Evolutionary conservation across 2,113 vertebrate species (phyloP).

Genomic region (Brienomyrus brachyistius): DNA sequence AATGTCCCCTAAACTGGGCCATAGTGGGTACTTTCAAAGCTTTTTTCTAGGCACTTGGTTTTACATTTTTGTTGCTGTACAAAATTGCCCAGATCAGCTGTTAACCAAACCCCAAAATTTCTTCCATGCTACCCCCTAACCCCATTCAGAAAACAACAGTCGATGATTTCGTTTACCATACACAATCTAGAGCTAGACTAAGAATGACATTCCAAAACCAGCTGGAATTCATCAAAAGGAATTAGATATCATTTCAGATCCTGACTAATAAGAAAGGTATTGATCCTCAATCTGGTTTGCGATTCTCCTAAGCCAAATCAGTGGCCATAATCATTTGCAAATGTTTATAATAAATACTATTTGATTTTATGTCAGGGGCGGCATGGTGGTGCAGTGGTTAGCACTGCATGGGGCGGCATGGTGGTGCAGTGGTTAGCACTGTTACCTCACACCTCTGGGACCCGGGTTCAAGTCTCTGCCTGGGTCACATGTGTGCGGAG

Average conservation of each 20-base stretch:
- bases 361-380: not conserved
- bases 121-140: too few relatives aligned
- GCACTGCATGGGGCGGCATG: too few relatives aligned
- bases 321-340: not conserved
- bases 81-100: not conserved
- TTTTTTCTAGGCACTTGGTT: not conserved
- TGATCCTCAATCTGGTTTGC: not conserved
- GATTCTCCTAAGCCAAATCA: not conserved
- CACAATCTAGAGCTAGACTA: not conserved
- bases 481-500: too few relatives aligned
- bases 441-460: too few relatives aligned
- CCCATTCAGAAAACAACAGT: not conserved
- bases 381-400: too few relatives aligned
- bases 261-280: not conserved
- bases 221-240: not conserved
- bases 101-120: not conserved
- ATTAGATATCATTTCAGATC: not conserved
- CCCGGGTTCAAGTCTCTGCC: too few relatives aligned
- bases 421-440: too few relatives aligned
- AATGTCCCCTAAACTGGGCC: constrained; percentile 13
- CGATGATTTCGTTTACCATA: not conserved
- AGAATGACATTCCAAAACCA: not conserved
- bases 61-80: not conserved
- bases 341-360: not conserved
- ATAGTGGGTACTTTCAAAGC: not conserved